These are phyloP conservation scores for Hylomyscus alleni DNA, from an alignment of 2,797 vertebrate species.

Conservation along the genomic window DNA sequence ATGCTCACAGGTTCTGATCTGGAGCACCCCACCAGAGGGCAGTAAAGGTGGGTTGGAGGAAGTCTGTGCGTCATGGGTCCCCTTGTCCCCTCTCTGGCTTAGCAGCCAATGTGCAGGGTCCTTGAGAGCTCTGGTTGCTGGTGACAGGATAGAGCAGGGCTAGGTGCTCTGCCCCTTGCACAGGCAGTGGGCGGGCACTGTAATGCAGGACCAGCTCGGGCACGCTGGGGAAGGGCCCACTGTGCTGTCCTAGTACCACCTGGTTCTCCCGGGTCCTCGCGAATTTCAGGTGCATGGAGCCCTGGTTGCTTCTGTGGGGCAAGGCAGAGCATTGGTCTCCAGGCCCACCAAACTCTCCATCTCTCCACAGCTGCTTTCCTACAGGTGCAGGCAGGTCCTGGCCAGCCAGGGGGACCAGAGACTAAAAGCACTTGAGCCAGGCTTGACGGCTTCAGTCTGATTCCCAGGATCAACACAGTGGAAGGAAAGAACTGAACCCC, in stretches of 20 bases:
- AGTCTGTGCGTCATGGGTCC: neutral
- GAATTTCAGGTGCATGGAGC: constrained; percentile 98
- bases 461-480: neutral
- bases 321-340: constrained; percentile 83
- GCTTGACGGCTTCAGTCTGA: neutral
- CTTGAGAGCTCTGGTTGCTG: constrained; percentile 91
- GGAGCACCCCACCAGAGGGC: neutral
- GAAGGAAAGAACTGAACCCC: neutral
- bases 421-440: neutral
- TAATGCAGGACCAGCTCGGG: constrained; percentile 94
- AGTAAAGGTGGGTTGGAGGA: neutral
- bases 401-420: neutral
- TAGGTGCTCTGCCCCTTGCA: constrained; percentile 94
- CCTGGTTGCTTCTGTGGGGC: constrained; percentile 94
- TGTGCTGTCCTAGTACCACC: constrained; percentile 94
- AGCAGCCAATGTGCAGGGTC: neutral
- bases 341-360: constrained; percentile 77
- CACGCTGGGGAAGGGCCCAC: constrained; percentile 93
- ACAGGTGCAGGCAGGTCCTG: neutral
- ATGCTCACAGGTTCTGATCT: neutral
- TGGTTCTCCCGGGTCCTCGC: constrained; percentile 91
- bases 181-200: constrained; percentile 93
- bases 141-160: constrained; percentile 94
- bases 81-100: neutral
- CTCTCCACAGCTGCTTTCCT: neutral